phyloP scores from a whole-genome alignment of 2,888 invertebrate genomes.

The Eremobia ochroleuca region DNA sequence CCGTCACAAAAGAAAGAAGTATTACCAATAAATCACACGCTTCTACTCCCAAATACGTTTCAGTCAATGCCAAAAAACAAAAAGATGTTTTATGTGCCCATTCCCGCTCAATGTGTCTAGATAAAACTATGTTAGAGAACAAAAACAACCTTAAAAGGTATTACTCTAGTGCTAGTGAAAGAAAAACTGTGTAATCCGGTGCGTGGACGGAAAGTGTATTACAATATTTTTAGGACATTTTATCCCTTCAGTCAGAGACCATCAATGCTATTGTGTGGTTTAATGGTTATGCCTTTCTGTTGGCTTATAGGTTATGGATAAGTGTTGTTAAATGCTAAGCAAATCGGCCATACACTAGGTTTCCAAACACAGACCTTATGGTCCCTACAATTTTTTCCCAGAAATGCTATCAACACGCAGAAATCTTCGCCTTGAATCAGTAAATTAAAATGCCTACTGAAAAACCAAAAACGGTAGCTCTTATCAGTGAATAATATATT shows the following conservation, averaged over 20 bases:
- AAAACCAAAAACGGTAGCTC: neutral
- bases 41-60: slow-evolving; percentile 42
- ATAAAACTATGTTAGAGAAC: slow-evolving; percentile 35
- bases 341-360: neutral
- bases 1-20: slow-evolving; percentile 23
- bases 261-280: slow-evolving; percentile 37
- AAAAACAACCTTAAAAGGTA: slow-evolving; percentile 46
- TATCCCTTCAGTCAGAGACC: neutral
- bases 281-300: slow-evolving; percentile 26
- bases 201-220: slow-evolving; percentile 53
- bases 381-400: neutral
- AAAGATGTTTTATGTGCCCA: slow-evolving; percentile 36
- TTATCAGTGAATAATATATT: slow-evolving; percentile 30
- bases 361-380: neutral
- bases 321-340: slow-evolving; percentile 11
- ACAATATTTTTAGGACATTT: slow-evolving; percentile 31
- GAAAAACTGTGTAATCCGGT: slow-evolving; percentile 48
- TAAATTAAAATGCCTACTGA: slow-evolving; percentile 3
- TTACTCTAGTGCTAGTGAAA: slow-evolving; percentile 44
- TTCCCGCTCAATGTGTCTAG: slow-evolving; percentile 36
- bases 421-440: neutral
- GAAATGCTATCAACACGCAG: slow-evolving; percentile 10
- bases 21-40: slow-evolving; percentile 56
- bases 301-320: neutral
- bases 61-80: slow-evolving; percentile 27